Conservation (phyloP, 2,113 vertebrate genomes). For the Seriola dumerili region DNA sequence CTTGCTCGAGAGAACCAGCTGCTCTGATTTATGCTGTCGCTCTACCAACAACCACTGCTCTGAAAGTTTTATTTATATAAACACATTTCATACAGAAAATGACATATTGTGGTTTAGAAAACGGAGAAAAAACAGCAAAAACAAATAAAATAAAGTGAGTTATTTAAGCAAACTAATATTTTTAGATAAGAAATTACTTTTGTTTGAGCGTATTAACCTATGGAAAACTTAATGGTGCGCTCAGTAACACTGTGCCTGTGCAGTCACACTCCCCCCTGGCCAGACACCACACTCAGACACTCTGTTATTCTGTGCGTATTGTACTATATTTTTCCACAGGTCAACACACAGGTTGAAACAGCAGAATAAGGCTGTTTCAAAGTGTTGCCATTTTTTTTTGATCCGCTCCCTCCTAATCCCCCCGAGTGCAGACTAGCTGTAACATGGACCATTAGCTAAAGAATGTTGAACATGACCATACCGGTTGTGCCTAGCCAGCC, state of each 20-base stretch:
- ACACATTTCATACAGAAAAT: neutral
- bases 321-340: slow-evolving; percentile 50
- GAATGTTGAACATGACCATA: slow-evolving; percentile 76
- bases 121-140: neutral
- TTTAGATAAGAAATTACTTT: neutral
- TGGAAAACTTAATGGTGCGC: slow-evolving; percentile 20
- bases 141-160: neutral
- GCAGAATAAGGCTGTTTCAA: slow-evolving; percentile 51
- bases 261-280: slow-evolving; percentile 8
- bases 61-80: no score
- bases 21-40: neutral
- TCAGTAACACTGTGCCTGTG: neutral
- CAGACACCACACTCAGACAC: slow-evolving; percentile 17
- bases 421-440: slow-evolving; percentile 57
- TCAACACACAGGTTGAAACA: slow-evolving; percentile 59
- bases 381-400: slow-evolving; percentile 55
- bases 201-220: slow-evolving; percentile 19
- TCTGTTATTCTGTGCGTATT: slow-evolving; percentile 13
- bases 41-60: neutral
- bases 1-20: neutral
- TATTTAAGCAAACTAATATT: neutral
- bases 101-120: neutral
- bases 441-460: slow-evolving; percentile 76
- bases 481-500: slow-evolving; percentile 61
- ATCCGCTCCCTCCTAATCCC: slow-evolving; percentile 44